A percentile compares a stretch with the other conserved stretches of the same genome.
These are phyloP conservation scores for Sebastes oblongus DNA, from an alignment of 2,797 vertebrate species.

Conservation along the genomic window DNA sequence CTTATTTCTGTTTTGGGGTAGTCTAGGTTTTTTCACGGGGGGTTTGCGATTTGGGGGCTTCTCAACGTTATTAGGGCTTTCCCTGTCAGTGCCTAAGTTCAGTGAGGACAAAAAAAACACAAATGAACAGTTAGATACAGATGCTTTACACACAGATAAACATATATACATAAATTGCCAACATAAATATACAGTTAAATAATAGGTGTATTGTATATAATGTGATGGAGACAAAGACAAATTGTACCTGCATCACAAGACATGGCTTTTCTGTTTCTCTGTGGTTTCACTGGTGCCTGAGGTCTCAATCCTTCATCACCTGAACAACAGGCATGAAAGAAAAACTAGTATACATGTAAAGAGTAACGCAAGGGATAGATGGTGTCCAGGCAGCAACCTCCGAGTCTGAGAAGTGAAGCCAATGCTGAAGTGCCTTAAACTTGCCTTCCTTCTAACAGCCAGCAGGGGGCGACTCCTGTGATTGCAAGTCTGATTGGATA, in stretches of 20 bases:
- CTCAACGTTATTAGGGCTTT: constrained; percentile 82
- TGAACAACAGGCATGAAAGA: constrained; percentile 32
- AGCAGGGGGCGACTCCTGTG: not conserved
- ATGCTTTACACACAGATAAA: constrained; percentile 48
- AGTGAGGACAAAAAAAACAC: constrained; percentile 68
- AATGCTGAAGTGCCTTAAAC: not conserved
- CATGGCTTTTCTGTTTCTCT: constrained; percentile 87
- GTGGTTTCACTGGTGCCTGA: constrained; percentile 88
- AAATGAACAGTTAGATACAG: constrained; percentile 63
- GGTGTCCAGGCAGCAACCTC: not conserved
- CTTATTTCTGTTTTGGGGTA: constrained; percentile 84
- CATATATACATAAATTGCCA: constrained; percentile 20
- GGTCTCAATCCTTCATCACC: constrained; percentile 80
- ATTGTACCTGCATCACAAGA: constrained; percentile 87
- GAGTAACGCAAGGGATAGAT: not conserved
- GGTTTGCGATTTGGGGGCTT: constrained; percentile 84
- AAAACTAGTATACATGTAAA: not conserved
- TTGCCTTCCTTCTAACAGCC: not conserved
- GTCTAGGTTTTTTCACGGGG: constrained; percentile 84
- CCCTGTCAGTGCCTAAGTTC: constrained; percentile 81
- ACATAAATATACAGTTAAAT: not conserved
- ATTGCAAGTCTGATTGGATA: not conserved
- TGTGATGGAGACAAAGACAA: not conserved
- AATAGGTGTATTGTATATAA: not conserved
- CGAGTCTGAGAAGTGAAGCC: not conserved